Percentiles rank a stretch among this genome's conserved stretches.
These are phyloP conservation scores for Paramormyrops hopkinsi DNA, from an alignment of 2,797 vertebrate species.

Conservation along the genomic window DNA sequence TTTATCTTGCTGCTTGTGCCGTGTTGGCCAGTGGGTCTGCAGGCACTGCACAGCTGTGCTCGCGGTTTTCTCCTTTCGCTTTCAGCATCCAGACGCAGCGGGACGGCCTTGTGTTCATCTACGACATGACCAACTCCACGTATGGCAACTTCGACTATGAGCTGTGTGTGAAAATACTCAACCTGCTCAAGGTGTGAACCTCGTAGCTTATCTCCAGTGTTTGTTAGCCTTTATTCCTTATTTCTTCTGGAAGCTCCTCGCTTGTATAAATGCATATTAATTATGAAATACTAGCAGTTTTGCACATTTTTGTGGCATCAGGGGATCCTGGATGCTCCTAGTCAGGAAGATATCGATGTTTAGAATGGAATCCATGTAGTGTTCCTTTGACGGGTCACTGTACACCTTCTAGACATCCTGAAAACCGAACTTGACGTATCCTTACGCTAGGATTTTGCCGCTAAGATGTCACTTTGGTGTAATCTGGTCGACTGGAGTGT, in stretches of 20 bases:
- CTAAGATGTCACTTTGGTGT: neutral
- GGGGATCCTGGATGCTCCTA: neutral
- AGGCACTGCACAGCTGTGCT: neutral
- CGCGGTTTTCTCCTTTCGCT: neutral
- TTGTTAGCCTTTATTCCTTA: neutral
- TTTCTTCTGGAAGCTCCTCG: neutral
- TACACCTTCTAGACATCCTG: neutral
- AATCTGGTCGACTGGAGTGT: neutral
- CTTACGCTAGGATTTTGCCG: neutral
- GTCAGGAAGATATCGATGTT: neutral
- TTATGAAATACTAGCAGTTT: neutral
- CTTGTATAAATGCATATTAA: neutral
- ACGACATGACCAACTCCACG: conserved; percentile 78
- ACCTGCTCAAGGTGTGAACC: conserved; percentile 70
- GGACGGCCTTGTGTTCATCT: conserved; percentile 78
- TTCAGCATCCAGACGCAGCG: conserved; percentile 70
- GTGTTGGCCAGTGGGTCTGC: neutral
- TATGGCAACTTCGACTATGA: conserved; percentile 80
- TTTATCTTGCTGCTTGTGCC: neutral
- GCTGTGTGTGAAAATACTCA: conserved; percentile 77
- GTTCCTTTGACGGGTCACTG: neutral
- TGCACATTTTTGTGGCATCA: neutral
- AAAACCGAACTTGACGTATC: neutral
- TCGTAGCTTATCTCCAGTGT: neutral
- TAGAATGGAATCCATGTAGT: neutral